Percentiles rank a stretch among this genome's conserved stretches.
These are phyloP conservation scores for Micrastur ruficollis DNA, from an alignment of 2,797 vertebrate species.

Conservation along the genomic window DNA sequence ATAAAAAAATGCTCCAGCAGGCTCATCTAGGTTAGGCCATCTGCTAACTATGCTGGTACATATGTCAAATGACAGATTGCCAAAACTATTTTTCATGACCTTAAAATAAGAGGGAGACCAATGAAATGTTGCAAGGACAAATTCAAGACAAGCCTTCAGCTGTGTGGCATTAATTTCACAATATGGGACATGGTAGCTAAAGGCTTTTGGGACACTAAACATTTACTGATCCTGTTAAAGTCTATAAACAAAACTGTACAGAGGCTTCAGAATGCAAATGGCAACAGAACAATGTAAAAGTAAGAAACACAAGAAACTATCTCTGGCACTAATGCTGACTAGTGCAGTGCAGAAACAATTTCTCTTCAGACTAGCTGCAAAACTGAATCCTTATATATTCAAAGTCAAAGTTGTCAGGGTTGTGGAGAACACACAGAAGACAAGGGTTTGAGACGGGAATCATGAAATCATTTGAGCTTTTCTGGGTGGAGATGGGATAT, in stretches of 20 bases:
- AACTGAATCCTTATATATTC: background rate
- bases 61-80: slow-evolving; percentile 36
- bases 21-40: slow-evolving; percentile 17
- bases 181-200: background rate
- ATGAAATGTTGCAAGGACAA: background rate
- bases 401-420: background rate
- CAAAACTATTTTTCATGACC: background rate
- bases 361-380: background rate
- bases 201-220: background rate
- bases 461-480: background rate
- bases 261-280: background rate
- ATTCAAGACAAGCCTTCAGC: background rate
- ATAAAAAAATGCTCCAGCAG: background rate
- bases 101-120: background rate
- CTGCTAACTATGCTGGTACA: slow-evolving; percentile 16
- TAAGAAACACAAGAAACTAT: background rate
- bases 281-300: background rate
- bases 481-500: background rate
- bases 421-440: background rate
- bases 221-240: background rate
- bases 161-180: background rate
- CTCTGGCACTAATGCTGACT: background rate
- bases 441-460: background rate
- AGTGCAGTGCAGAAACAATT: background rate
- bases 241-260: background rate